Base-by-base conservation (phyloP, 2,797 vertebrate genomes). In the Prunella strophiata region DNA sequence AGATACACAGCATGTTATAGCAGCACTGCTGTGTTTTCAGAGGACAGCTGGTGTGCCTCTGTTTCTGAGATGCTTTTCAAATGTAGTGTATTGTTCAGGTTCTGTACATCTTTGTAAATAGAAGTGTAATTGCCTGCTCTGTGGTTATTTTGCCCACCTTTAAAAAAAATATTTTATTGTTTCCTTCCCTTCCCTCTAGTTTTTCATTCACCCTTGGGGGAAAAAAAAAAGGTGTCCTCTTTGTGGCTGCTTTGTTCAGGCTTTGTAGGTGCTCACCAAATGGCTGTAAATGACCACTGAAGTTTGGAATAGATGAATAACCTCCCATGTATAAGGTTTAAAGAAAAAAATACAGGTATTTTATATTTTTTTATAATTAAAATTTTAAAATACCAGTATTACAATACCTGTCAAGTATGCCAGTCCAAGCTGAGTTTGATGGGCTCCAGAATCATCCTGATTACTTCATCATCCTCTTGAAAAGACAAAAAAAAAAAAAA, bases 381-480 rank as follows among this genome's bases (percentile, higher is more conserved):
- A 61, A 3, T 30, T 40, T 61, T 61, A 61, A 40, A 61, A 61
- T 61, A 14, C 13, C 17, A 10, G 36, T 59, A 25, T 18, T 79
- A 80, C 87, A 63, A 73, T 83, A 89, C 73, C 79, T 94, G 89
- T 90, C 79, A 89, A 58, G 63, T 76, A 85, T 93, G 32, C 36
- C 42, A 70, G 25, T 86, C 43, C 85, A 79, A 55, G 23, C 59
- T 91, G 76, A 87, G 85, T 91, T 75, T 88, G 79, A 84, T 95
- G 83, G 51, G 40, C 89, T 94, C 58, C 79, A 90, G 83, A 76
- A 40, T 95, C 58, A 84, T 90, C 73, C 70, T 2, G 20, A 84
- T 91, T 90, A 91, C 58, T 95, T 96, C 43, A 85, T 70, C 81
- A 77, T 81, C 36, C 43, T 88, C 47, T 85, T 93, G 68, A 67